Percentiles rank a stretch among this genome's conserved stretches.
Conservation (phyloP, 1,140 invertebrate species). For the Teleogryllus occipitalis region DNA sequence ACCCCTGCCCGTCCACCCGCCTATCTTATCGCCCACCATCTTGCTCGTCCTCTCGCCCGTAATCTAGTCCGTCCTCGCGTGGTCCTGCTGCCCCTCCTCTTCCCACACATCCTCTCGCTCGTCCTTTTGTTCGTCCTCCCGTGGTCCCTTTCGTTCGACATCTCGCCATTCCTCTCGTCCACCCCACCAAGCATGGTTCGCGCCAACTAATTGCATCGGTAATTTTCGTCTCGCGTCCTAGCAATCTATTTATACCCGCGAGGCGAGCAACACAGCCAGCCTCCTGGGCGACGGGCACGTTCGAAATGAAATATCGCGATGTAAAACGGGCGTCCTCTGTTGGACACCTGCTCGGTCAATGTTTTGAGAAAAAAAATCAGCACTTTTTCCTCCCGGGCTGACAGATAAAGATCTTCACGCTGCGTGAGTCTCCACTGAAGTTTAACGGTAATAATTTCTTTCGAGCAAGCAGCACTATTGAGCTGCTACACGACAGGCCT, state of each 20-base stretch:
- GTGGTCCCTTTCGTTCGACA: too few species aligned
- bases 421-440: background rate
- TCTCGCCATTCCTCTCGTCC: too few species aligned
- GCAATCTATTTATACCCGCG: background rate
- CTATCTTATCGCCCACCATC: too few species aligned
- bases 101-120: too few species aligned
- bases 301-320: background rate
- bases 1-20: too few species aligned
- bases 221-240: background rate
- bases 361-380: background rate
- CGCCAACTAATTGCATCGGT: background rate
- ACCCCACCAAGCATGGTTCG: background rate
- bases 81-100: too few species aligned
- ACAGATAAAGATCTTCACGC: constrained; percentile 4
- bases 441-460: background rate
- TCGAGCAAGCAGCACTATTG: background rate
- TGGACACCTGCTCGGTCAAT: background rate
- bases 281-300: background rate
- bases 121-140: too few species aligned
- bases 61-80: too few species aligned
- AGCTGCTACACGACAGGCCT: background rate
- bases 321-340: background rate
- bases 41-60: too few species aligned
- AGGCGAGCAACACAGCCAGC: background rate
- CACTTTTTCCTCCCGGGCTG: background rate